A percentile compares a stretch with the other conserved stretches of the same genome.
phyloP scores from a whole-genome alignment of 1,140 invertebrate genomes.

The Agraylea sexmaculata region DNA sequence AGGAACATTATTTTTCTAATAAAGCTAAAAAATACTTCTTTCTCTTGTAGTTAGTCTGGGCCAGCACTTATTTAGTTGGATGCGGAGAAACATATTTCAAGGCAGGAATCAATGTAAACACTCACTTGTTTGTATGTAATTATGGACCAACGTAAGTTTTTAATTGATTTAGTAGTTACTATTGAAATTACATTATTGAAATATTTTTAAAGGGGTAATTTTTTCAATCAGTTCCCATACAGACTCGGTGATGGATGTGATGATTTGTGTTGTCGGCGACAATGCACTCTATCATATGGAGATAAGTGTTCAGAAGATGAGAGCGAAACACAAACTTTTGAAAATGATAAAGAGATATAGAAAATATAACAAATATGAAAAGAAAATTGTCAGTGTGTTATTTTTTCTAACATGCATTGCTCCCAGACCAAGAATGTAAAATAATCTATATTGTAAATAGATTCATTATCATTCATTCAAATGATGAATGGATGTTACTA shows the following conservation, averaged over 20 bases:
- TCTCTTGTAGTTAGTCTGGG: constrained; percentile 5
- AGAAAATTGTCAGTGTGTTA: too few relatives aligned
- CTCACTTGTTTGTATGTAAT: constrained; percentile 4
- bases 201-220: background rate
- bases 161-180: background rate
- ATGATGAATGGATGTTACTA: too few relatives aligned
- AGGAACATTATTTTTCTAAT: too few relatives aligned
- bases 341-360: too few relatives aligned
- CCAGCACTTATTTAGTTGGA: constrained; percentile 3
- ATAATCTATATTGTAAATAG: too few relatives aligned
- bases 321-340: too few relatives aligned
- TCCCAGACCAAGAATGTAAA: too few relatives aligned
- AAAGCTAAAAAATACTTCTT: too few relatives aligned
- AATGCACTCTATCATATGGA: constrained; percentile 2
- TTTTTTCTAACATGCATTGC: too few relatives aligned
- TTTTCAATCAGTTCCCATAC: background rate
- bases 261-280: background rate
- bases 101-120: background rate
- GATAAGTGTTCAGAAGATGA: constrained; percentile 1
- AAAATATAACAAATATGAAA: too few relatives aligned
- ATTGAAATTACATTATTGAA: background rate
- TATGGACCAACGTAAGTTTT: constrained; percentile 7
- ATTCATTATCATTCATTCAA: too few relatives aligned
- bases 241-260: constrained; percentile 3
- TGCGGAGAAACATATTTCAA: constrained; percentile 4